Evolutionary conservation across 2,113 vertebrate species (phyloP).

Genomic region (Pseudopodoces humilis): DNA sequence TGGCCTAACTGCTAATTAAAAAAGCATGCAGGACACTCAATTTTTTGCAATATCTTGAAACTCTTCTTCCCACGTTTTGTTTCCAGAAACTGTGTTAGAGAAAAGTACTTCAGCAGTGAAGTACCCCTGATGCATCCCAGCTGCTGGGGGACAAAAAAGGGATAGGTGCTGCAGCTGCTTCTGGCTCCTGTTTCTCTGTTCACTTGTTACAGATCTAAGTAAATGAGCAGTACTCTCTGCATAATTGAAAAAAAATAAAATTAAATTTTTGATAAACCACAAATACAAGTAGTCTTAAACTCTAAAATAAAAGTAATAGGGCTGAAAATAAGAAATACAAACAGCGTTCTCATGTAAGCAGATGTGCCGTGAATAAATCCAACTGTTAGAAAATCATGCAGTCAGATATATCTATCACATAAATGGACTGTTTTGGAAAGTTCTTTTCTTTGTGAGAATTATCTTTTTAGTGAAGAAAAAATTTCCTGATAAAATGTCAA

Average conservation of each 20-base stretch:
- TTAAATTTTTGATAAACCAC: neutral
- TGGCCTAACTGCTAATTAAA: neutral
- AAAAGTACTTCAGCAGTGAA: neutral
- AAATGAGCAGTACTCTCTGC: neutral
- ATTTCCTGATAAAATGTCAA: neutral
- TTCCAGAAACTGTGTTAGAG: neutral
- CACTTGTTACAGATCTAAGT: neutral
- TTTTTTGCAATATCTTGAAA: neutral
- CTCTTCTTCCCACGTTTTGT: neutral
- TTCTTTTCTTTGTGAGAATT: neutral
- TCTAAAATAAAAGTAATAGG: neutral
- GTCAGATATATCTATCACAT: neutral
- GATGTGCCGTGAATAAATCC: neutral
- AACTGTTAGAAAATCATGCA: neutral
- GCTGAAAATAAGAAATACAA: neutral
- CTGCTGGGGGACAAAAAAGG: neutral
- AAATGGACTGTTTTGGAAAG: neutral
- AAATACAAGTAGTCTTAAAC: neutral
- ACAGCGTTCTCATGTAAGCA: neutral
- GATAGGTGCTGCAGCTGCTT: neutral
- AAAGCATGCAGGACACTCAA: neutral
- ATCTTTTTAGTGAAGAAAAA: neutral
- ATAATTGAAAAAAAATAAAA: neutral
- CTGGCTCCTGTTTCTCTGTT: neutral
- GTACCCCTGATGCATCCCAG: rapidly evolving